These are phyloP conservation scores for Luperina testacea DNA, from an alignment of 2,888 invertebrate genomes.

Conservation along the genomic window DNA sequence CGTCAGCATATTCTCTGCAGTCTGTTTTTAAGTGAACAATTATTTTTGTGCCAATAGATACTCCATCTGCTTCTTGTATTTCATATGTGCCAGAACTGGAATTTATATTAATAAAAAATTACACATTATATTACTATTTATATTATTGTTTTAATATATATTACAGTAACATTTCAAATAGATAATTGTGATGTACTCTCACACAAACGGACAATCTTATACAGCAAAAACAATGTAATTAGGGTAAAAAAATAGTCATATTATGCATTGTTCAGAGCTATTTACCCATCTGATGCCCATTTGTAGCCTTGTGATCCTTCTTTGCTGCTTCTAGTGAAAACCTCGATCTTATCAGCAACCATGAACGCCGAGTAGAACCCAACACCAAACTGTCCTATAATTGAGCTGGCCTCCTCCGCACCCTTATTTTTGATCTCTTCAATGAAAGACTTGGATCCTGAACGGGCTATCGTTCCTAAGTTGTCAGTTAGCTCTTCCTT, in stretches of 20 bases:
- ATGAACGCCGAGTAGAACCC: slow-evolving; percentile 99
- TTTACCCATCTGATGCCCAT: slow-evolving; percentile 98
- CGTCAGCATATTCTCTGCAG: slow-evolving; percentile 96
- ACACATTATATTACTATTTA: background rate
- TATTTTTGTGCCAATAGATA: slow-evolving; percentile 97
- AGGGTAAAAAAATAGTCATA: background rate
- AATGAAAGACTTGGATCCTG: slow-evolving; percentile 98
- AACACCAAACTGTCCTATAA: slow-evolving; percentile 99
- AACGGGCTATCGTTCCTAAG: slow-evolving; percentile 98
- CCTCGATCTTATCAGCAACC: slow-evolving; percentile 98
- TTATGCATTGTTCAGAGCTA: background rate
- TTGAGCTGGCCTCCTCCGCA: slow-evolving; percentile 91
- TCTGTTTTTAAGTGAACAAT: slow-evolving; percentile 97
- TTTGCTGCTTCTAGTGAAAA: slow-evolving; percentile 94
- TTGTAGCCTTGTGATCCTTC: slow-evolving; percentile 93
- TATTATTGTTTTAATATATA: background rate
- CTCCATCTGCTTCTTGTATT: slow-evolving; percentile 95
- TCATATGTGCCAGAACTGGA: slow-evolving; percentile 96
- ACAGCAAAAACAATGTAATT: background rate
- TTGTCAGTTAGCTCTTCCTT: slow-evolving; percentile 97
- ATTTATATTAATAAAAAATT: slow-evolving; percentile 29
- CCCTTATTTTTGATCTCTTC: slow-evolving; percentile 94
- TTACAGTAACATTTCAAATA: background rate
- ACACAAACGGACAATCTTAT: background rate
- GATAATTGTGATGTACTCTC: background rate